Evolutionary conservation across 2,888 invertebrate species (phyloP).

Genomic region (Lithophane ornitopus): DNA sequence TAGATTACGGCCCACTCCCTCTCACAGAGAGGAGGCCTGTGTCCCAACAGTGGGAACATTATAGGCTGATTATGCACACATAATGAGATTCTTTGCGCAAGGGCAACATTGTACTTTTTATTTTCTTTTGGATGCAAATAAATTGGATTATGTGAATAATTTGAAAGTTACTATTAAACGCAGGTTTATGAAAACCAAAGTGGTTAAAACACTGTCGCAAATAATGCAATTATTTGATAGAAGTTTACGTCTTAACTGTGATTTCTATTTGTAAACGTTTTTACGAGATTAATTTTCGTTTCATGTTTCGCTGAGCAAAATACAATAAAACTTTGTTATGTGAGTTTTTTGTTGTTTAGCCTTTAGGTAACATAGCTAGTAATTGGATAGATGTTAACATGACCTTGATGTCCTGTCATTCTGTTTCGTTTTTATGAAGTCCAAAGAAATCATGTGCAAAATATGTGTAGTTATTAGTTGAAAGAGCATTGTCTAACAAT

Average conservation of each 20-base stretch:
- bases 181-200: background rate
- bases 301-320: conserved; percentile 5
- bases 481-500: background rate
- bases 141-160: background rate
- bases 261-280: background rate
- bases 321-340: background rate
- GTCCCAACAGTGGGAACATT: no score
- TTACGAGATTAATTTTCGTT: conserved; percentile 2
- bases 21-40: no score
- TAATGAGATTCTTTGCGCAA: conserved; percentile 13
- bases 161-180: background rate
- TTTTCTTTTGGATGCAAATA: background rate
- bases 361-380: background rate
- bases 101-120: background rate
- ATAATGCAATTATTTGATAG: background rate
- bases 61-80: conserved; percentile 1
- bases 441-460: background rate
- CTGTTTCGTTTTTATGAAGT: background rate
- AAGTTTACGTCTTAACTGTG: background rate
- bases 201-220: background rate
- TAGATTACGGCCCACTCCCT: no score
- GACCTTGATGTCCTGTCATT: conserved; percentile 4
- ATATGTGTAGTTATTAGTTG: background rate
- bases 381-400: conserved; percentile 34
- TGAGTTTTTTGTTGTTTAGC: conserved; percentile 2